These are phyloP conservation scores for Mus spicilegus DNA, from an alignment of 2,113 vertebrate genomes.

Conservation along the genomic window DNA sequence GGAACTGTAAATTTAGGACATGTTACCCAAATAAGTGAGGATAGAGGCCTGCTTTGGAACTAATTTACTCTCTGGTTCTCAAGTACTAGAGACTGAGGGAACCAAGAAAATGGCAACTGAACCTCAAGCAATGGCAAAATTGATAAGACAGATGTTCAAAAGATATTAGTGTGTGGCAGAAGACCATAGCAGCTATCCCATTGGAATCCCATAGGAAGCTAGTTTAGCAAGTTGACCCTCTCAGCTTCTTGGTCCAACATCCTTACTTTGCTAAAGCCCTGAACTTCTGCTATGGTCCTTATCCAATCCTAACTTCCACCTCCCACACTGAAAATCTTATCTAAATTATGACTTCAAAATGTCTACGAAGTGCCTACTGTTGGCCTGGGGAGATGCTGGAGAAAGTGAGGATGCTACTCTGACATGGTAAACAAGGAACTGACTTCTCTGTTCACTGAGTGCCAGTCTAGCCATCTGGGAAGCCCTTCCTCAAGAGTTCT, in stretches of 20 bases:
- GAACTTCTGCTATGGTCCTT: background rate
- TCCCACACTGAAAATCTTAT: background rate
- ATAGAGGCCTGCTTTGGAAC: background rate
- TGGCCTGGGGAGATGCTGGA: background rate
- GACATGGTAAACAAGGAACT: background rate
- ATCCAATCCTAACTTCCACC: background rate
- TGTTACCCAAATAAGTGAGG: background rate
- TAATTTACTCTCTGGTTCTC: background rate
- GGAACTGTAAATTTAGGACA: slow-evolving; percentile 34
- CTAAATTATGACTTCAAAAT: background rate
- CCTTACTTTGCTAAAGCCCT: background rate
- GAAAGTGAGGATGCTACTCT: background rate
- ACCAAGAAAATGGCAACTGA: background rate
- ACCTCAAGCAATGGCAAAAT: background rate
- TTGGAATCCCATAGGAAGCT: background rate
- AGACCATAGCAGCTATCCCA: background rate
- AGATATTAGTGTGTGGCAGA: background rate
- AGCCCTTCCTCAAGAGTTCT: background rate
- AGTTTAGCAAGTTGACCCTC: background rate
- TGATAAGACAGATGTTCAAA: background rate
- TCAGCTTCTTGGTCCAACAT: background rate
- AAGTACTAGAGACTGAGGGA: background rate
- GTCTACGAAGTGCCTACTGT: background rate
- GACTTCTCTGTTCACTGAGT: background rate
- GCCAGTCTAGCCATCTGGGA: background rate